Evolutionary conservation across 2,113 vertebrate species (phyloP), one percentile per base, ranked within the genome.

Genomic region (Cheilinus undulatus): DNA sequence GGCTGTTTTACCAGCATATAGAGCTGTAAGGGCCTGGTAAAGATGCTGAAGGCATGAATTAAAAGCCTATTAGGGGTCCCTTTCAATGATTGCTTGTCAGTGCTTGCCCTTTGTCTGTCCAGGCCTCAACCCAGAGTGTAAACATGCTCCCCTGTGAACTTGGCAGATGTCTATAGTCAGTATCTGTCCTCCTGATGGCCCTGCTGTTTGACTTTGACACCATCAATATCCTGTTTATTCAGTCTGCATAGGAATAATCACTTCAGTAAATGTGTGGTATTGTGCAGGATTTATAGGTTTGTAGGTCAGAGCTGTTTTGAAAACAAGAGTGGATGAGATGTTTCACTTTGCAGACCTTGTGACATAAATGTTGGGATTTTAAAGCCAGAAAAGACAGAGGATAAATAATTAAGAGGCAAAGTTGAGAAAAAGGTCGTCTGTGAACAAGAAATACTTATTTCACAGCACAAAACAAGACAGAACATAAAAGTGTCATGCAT

Each of bases 141-240:
- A 90, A 87, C 83, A 89, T 36, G 45, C 74, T 67, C 72, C 80
- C 50, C 72, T 28, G 63, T 83, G 81, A 86, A 88, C 78, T 86
- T 90, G 91, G 89, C 89, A 91, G 78, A 79, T 84, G 76, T 84
- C 80, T 86, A 72, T 36, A 42, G 70, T 76, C 71, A 26, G 73
- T 78, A 82, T 88, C 83, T 86, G 48, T 79, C 66, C 34, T 83
- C 61, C 84, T 62, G 75, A 71, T 75, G 77, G 74, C 58, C 69
- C 20, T 65, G 64, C 60, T 89, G 82, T 92, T 90, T 88, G 81
- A 61, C 76, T 88, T 86, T 70, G 76, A 74, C 76, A 28, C 64
- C 78, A 83, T 87, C 45, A 13, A 87, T 92, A 91, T 90, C 88
- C 89, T 89, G 87, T 92, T 91, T 92, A 86, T 89, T 91, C 91